phyloP scores from a whole-genome alignment of 2,797 vertebrate species.

The Lagodon rhomboides region DNA sequence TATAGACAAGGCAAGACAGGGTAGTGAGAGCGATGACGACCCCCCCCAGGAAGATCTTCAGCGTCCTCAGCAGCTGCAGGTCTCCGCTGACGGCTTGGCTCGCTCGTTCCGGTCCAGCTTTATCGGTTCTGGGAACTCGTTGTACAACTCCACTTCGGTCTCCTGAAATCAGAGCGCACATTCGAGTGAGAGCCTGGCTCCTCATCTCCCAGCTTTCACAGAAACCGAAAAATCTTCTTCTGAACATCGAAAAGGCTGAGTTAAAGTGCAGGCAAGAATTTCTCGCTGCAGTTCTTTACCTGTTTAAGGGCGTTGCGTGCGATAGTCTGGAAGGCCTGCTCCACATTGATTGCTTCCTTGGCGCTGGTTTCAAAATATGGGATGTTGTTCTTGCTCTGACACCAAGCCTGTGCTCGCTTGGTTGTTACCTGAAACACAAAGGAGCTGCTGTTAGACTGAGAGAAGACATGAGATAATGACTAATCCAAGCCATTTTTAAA shows the following conservation, averaged over 20 bases:
- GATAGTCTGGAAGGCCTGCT: slow-evolving; percentile 99
- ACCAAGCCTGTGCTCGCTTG: slow-evolving; percentile 98
- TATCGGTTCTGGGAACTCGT: slow-evolving; percentile 98
- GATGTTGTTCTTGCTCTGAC: slow-evolving; percentile 99
- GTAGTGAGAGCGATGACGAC: slow-evolving; percentile 65
- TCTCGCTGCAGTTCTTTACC: slow-evolving; percentile 78
- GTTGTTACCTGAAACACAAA: slow-evolving; percentile 91
- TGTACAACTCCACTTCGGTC: slow-evolving; percentile 99
- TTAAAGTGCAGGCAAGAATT: background rate
- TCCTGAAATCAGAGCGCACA: slow-evolving; percentile 84
- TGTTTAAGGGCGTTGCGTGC: slow-evolving; percentile 99
- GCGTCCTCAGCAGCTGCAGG: slow-evolving; percentile 97
- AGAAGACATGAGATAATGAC: background rate
- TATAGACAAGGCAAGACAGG: slow-evolving; percentile 87
- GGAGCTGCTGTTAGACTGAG: background rate
- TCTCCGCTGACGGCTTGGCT: slow-evolving; percentile 92
- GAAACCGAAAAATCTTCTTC: background rate
- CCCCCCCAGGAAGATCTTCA: slow-evolving; percentile 59
- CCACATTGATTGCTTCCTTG: slow-evolving; percentile 99
- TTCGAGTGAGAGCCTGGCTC: background rate
- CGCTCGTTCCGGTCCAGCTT: slow-evolving; percentile 97
- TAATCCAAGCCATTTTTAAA: background rate
- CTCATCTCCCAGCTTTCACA: background rate
- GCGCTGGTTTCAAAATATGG: slow-evolving; percentile 99
- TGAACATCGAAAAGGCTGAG: background rate